These are phyloP conservation scores for Patella ulyssiponensis DNA, from an alignment of 2,888 invertebrate species.

Conservation along the genomic window DNA sequence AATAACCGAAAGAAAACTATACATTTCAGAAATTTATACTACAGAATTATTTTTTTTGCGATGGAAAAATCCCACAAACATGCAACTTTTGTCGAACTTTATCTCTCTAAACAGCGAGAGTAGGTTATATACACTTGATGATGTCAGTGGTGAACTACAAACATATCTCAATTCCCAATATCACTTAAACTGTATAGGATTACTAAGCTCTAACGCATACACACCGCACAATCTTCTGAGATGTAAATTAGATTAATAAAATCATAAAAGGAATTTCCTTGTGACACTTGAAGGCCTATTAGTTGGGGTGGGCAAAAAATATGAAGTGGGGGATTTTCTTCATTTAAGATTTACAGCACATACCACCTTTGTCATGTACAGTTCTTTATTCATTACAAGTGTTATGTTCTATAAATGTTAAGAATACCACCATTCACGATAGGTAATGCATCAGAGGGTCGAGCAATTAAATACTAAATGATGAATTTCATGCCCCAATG, in stretches of 20 bases:
- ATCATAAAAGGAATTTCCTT: not conserved
- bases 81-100: too few relatives aligned
- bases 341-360: not conserved
- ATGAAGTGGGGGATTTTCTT: not conserved
- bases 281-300: slow-evolving; percentile 1
- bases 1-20: too few relatives aligned
- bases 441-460: not conserved
- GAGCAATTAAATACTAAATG: slow-evolving; percentile 1
- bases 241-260: slow-evolving; percentile 2
- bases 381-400: not conserved
- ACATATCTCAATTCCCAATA: slow-evolving; percentile 1
- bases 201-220: slow-evolving; percentile 9
- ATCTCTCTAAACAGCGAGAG: too few relatives aligned
- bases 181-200: slow-evolving; percentile 9
- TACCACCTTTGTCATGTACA: not conserved
- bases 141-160: slow-evolving; percentile 7
- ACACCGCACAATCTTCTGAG: not conserved
- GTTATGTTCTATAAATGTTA: not conserved
- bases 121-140: not conserved
- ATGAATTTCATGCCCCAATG: not conserved
- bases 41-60: too few relatives aligned
- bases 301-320: not conserved
- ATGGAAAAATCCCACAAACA: too few relatives aligned
- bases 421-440: not conserved
- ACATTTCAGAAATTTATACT: too few relatives aligned